Base-by-base conservation (phyloP, 92 coral and sea anemone species). In the Epizoanthus stellaris region DNA sequence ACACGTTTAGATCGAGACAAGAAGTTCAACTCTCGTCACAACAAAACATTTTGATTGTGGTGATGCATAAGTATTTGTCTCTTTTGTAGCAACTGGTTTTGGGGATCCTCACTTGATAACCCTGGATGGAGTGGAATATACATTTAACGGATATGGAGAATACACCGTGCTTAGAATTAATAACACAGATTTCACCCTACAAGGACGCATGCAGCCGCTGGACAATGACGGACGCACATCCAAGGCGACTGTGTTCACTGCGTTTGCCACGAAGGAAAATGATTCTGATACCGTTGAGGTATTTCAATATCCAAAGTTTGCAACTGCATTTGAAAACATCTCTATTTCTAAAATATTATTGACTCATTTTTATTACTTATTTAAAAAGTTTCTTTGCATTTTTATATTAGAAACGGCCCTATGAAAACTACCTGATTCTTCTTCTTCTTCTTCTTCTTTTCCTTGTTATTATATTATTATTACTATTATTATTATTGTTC, bases 101-200 rank as follows among this genome's bases (percentile, higher is more conserved):
- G 98, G 98, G 23, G 98, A 95, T 69, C 98, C 98, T 8, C 98
- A 95, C 65, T 85, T 95, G 92, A 89, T 95, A 74, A 95, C 98
- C 1, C 89, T 95, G 30, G 98, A 95, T 72, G 98, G 94, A 5
- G 89, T 93, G 30, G 90, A 88, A 11, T 95, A 94, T 88, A 95
- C 98, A 3, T 95, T 95, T 68, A 95, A 95, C 47, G 98, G 98
- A 7, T 69, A 80, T 42, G 98, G 98, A 5, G 98, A 94, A 60
- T 95, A 82, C 85, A 86, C 89, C 7, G 70, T 91, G 81, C 72
- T 95, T 36, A 88, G 88, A n/a, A 87, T 91, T 17, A 80, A 76
- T 42, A 72, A 81, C 79, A 82, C 82, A 20, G 85, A 87, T 65
- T 95, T 93, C 58, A 80, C 79, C 15, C 87, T 95, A 23, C 98